These are phyloP conservation scores for Hesperia comma DNA, from an alignment of 2,888 invertebrate species.

Conservation along the genomic window DNA sequence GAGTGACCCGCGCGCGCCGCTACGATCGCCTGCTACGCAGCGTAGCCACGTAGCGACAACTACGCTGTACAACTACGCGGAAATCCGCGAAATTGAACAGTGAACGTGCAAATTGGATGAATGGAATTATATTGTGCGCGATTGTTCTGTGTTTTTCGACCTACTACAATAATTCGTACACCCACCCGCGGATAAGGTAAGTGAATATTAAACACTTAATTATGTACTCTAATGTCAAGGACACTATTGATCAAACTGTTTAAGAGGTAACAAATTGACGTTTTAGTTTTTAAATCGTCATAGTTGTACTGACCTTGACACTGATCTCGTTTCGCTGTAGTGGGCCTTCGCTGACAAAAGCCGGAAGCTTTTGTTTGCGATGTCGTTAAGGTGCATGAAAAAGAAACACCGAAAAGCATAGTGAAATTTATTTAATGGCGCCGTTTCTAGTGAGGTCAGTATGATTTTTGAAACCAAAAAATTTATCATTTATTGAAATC, in stretches of 20 bases:
- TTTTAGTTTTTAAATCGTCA: conserved; percentile 16
- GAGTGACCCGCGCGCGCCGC: conserved; percentile 67
- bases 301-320: conserved; percentile 41
- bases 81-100: conserved; percentile 47
- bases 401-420: conserved; percentile 1
- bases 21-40: conserved; percentile 69
- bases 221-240: conserved; percentile 73
- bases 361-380: conserved; percentile 30
- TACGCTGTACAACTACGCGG: conserved; percentile 63
- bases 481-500: too few species aligned
- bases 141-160: conserved; percentile 24
- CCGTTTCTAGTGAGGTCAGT: too few species aligned
- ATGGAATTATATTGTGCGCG: conserved; percentile 50
- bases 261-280: conserved; percentile 11
- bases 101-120: conserved; percentile 58
- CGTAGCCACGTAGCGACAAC: conserved; percentile 62
- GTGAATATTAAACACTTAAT: conserved; percentile 61
- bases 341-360: conserved; percentile 28
- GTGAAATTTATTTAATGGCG: conserved; percentile 1
- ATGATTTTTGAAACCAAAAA: too few species aligned
- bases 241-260: conserved; percentile 72
- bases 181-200: conserved; percentile 57
- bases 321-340: conserved; percentile 32
- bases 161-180: background rate
- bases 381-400: conserved; percentile 26